phyloP scores from a whole-genome alignment of 1,140 invertebrate genomes.

The Muscidifurax raptorellus region DNA sequence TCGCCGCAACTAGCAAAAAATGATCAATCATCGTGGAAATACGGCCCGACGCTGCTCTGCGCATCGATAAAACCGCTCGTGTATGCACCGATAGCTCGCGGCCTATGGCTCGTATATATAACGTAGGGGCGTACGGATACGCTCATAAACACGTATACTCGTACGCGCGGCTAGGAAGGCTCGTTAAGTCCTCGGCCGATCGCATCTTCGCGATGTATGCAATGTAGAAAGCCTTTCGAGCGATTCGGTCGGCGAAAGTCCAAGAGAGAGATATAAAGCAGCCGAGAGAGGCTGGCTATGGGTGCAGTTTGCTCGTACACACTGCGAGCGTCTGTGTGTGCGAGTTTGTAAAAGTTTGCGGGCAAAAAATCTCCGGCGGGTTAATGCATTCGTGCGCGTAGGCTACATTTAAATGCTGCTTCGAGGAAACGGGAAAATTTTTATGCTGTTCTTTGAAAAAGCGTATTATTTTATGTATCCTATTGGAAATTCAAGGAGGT shows the following conservation, averaged over 20 bases:
- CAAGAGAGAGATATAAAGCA: background rate
- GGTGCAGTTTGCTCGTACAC: background rate
- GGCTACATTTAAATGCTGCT: background rate
- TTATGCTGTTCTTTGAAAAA: background rate
- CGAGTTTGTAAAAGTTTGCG: no score
- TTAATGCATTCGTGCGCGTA: background rate
- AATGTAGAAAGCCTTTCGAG: background rate
- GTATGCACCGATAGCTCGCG: conserved; percentile 2
- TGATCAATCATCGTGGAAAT: conserved; percentile 19
- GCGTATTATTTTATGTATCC: no score
- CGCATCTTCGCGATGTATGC: background rate
- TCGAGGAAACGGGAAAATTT: background rate
- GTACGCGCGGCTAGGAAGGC: background rate
- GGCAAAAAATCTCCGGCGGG: no score
- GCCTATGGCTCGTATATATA: background rate
- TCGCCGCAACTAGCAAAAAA: background rate
- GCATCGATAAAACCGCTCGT: conserved; percentile 16
- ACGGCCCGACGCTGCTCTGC: conserved; percentile 2
- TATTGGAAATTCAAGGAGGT: no score
- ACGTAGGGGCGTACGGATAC: background rate
- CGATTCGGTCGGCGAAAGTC: background rate
- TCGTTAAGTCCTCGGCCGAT: background rate
- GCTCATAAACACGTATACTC: conserved; percentile 12
- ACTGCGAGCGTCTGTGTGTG: no score
- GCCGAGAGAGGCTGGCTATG: background rate